Conservation (phyloP, 37 sponge, comb jelly and placozoan genomes). For the Chondrosia reniformis region DNA sequence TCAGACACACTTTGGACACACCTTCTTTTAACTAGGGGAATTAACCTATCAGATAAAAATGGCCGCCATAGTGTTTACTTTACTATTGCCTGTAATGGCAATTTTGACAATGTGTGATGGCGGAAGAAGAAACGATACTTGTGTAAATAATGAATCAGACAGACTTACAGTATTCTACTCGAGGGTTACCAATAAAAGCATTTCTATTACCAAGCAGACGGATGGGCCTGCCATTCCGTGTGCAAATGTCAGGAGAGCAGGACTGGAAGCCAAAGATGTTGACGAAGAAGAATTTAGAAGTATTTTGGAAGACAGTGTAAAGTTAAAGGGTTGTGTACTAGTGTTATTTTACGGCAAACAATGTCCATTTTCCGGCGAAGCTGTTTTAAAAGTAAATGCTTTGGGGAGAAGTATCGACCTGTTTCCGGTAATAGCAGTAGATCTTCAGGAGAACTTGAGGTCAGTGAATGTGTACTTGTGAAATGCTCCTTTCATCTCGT, state of each 20-base stretch:
- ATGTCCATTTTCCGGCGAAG: slow-evolving; percentile 59
- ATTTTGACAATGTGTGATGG: no score
- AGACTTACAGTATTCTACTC: no score
- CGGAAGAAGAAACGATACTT: no score
- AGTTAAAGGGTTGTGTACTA: slow-evolving; percentile 48
- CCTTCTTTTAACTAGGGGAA: no score
- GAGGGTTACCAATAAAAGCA: background rate
- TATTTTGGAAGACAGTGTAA: slow-evolving; percentile 25
- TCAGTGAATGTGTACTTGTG: no score
- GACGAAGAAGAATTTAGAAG: slow-evolving; percentile 31
- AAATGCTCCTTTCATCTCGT: no score
- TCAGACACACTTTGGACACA: no score
- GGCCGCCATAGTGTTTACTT: background rate
- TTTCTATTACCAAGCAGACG: background rate
- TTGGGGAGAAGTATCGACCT: slow-evolving; percentile 45
- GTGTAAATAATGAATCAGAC: no score
- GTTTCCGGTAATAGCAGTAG: slow-evolving; percentile 59
- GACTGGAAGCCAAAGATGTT: slow-evolving; percentile 12
- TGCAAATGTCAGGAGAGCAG: background rate
- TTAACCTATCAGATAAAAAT: background rate
- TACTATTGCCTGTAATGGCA: no score
- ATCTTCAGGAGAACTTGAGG: slow-evolving; percentile 45
- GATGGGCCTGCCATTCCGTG: background rate
- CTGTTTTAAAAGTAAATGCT: slow-evolving; percentile 51
- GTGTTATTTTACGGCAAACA: slow-evolving; percentile 71